Percentiles rank a stretch among this genome's conserved stretches.
phyloP scores from a whole-genome alignment of 2,797 vertebrate genomes.

The Ctenosaura bakeri region DNA sequence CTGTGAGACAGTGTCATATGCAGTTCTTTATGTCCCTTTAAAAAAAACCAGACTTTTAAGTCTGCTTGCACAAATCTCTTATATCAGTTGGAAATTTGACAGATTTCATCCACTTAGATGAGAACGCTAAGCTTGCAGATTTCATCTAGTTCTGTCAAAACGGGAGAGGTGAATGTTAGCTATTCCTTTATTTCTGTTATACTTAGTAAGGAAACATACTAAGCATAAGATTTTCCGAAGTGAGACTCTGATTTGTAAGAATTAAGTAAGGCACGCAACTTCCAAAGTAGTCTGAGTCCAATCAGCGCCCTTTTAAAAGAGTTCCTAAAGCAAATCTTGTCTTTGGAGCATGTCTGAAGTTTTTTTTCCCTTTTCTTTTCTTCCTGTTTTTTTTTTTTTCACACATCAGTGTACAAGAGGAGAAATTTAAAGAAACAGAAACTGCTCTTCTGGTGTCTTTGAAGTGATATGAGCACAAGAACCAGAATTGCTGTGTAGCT shows the following conservation, averaged over 20 bases:
- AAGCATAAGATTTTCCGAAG: not conserved
- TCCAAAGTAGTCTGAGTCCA: not conserved
- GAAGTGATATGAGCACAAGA: not conserved
- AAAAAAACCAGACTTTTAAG: not conserved
- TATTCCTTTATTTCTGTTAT: not conserved
- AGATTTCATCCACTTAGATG: not conserved
- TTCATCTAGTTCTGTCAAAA: not conserved
- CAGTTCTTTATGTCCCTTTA: not conserved
- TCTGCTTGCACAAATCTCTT: not conserved
- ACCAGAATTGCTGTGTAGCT: not conserved
- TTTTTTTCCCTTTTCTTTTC: no score
- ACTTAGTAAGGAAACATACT: not conserved
- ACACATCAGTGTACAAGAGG: not conserved
- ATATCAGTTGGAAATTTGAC: not conserved
- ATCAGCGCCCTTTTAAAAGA: no score
- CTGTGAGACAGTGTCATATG: not conserved
- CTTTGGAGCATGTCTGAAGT: not conserved
- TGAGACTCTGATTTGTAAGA: not conserved
- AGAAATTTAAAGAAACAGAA: not conserved
- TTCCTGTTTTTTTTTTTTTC: no score
- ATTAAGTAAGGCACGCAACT: not conserved
- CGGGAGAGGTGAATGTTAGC: not conserved
- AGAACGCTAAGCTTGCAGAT: not conserved
- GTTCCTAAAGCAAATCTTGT: not conserved
- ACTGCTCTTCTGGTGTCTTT: not conserved